Evolutionary conservation across 1,140 invertebrate genomes (phyloP).

Genomic region (Sinella curviseta): DNA sequence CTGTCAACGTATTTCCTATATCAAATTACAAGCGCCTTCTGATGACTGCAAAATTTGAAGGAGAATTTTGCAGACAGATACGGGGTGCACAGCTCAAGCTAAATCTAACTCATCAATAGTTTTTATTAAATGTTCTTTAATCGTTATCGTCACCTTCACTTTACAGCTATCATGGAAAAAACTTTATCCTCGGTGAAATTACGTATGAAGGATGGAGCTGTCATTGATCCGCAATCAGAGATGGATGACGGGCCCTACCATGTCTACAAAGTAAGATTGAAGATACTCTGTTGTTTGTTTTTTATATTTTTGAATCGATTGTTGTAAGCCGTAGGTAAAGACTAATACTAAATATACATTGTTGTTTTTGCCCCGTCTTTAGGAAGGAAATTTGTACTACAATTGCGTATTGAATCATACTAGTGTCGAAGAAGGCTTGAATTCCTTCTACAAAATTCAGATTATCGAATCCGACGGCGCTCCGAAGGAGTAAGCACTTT

Average conservation of each 20-base stretch:
- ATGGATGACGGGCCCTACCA: constrained; percentile 74
- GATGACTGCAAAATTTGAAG: constrained; percentile 44
- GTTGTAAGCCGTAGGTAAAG: too few relatives aligned
- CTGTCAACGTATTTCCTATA: constrained; percentile 44
- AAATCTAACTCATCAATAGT: neutral
- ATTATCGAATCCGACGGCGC: constrained; percentile 75
- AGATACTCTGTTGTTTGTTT: too few relatives aligned
- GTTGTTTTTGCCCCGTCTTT: too few relatives aligned
- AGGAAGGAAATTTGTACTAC: constrained; percentile 60
- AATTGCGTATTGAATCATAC: constrained; percentile 78
- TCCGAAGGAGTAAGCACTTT: neutral
- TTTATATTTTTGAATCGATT: too few relatives aligned
- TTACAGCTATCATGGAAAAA: too few relatives aligned
- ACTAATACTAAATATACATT: too few relatives aligned
- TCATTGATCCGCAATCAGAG: constrained; percentile 85
- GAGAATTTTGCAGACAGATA: constrained; percentile 40
- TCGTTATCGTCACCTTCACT: too few relatives aligned
- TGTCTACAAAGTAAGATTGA: constrained; percentile 65
- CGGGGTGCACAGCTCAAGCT: constrained; percentile 37
- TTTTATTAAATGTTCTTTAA: neutral
- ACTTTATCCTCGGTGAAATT: constrained; percentile 65
- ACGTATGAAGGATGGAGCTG: constrained; percentile 80
- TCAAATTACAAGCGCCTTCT: constrained; percentile 39
- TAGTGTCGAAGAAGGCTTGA: constrained; percentile 81
- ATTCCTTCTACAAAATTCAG: constrained; percentile 95